These are phyloP conservation scores for Ceyx margarethae DNA, from an alignment of 2,113 vertebrate genomes.

Conservation along the genomic window DNA sequence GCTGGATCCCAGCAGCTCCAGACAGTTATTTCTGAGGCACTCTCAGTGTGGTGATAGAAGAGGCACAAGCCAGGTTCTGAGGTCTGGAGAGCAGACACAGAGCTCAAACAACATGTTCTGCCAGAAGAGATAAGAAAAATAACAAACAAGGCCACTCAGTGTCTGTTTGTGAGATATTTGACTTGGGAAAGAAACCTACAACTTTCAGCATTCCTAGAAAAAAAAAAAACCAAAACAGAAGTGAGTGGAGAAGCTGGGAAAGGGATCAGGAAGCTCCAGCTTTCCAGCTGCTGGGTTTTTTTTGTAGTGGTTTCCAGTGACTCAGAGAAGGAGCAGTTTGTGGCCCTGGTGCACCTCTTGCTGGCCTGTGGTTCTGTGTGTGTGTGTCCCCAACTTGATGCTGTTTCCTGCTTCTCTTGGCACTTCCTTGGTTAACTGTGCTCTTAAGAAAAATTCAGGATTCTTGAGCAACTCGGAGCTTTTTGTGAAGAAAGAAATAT, in stretches of 20 bases:
- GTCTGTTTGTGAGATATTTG: background rate
- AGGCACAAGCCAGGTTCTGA: background rate
- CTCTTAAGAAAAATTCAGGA: background rate
- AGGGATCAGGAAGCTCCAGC: background rate
- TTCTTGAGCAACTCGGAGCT: background rate
- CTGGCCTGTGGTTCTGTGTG: conserved; percentile 13
- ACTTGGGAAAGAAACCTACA: background rate
- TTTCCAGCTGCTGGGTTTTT: background rate
- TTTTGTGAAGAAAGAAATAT: background rate
- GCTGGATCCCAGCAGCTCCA: background rate
- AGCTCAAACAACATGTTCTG: background rate
- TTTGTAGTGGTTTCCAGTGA: conserved; percentile 33
- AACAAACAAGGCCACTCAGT: background rate
- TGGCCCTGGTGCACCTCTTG: background rate
- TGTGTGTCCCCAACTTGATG: background rate
- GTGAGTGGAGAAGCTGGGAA: background rate
- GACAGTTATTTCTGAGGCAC: background rate
- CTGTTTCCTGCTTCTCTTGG: background rate
- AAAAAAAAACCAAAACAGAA: background rate
- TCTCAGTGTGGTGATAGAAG: background rate
- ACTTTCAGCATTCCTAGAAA: background rate
- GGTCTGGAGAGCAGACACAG: background rate
- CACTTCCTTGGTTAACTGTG: background rate
- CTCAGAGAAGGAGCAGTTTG: conserved; percentile 38
- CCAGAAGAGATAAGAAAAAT: too few relatives aligned